Evolutionary conservation across 2,113 vertebrate species (phyloP), one percentile per base, ranked within the genome.

Genomic region (Pseudopodoces humilis): DNA sequence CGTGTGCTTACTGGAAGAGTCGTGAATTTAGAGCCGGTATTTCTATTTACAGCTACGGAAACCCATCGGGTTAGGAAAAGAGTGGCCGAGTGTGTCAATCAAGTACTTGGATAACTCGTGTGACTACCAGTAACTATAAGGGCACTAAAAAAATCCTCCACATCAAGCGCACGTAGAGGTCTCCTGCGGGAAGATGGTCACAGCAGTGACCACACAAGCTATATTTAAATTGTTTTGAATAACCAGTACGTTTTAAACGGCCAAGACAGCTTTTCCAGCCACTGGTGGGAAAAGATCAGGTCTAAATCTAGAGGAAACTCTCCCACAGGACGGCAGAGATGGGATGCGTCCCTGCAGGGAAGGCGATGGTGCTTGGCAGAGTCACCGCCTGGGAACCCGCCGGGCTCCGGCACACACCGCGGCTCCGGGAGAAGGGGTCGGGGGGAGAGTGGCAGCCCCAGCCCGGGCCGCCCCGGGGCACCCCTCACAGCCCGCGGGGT

Each of bases 1-100:
- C 11, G 55, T 60, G 65, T 55, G 68, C 67, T 90, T 94, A 80
- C 67, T 79, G 64, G 65, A 82, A 94, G 92, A 94, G 92, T 46
- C 28, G 33, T 28, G 47, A 74, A 63, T 65, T 72, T 76, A 78
- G 37, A 75, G 39, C 4, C 12, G 18, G 47, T 80, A 78, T 86
- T 74, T 94, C 75, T 91, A 91, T 91, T 93, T 91, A 74, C 78
- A 76, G 78, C 21, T 82, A 75, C 52, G 65, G 60, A 92, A 92
- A 2, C 21, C 46, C 68, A 50, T 15, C 0, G 14, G 71, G 56
- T 69, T 87, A 64, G 55, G 39, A 55, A 91, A 74, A 56, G 62
- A 21, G 75, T 39, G 77, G 60, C 60, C 43, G 79, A 86, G 41
- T 5, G 24, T 12, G 49, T 85, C 92, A 90, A 90, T 76, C 59